phyloP scores from a whole-genome alignment of 2,797 vertebrate species.

The Chiroxiphia lanceolata region DNA sequence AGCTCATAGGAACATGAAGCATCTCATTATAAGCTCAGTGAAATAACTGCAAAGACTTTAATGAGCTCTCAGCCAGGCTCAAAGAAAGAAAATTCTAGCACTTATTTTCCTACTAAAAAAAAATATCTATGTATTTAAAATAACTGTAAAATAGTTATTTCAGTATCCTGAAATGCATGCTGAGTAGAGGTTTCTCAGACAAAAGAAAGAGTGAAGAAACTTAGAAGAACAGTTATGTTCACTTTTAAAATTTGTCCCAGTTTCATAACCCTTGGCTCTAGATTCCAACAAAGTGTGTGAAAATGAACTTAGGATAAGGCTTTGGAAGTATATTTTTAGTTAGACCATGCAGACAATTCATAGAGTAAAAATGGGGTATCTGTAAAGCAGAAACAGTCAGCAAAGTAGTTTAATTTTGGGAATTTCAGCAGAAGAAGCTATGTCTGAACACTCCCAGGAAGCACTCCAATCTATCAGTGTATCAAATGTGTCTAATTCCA shows the following conservation, averaged over 20 bases:
- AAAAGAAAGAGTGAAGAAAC: conserved; percentile 5
- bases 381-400: not conserved
- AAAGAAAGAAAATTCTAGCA: conserved; percentile 3
- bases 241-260: conserved; percentile 16
- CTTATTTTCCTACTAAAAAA: conserved; percentile 12
- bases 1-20: not conserved
- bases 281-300: not conserved
- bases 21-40: not conserved
- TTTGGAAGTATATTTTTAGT: conserved; percentile 41
- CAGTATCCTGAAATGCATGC: not conserved
- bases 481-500: not conserved
- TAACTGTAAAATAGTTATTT: not conserved
- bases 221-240: not conserved
- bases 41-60: not conserved
- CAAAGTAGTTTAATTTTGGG: not conserved
- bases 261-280: conserved; percentile 2
- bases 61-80: not conserved
- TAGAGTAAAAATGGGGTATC: not conserved
- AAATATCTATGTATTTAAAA: not conserved
- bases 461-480: not conserved
- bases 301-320: not conserved
- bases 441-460: not conserved
- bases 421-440: not conserved
- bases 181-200: not conserved
- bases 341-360: not conserved